These are phyloP conservation scores for Onychorhynchus coronatus DNA, from an alignment of 2,113 vertebrate genomes.

Conservation along the genomic window DNA sequence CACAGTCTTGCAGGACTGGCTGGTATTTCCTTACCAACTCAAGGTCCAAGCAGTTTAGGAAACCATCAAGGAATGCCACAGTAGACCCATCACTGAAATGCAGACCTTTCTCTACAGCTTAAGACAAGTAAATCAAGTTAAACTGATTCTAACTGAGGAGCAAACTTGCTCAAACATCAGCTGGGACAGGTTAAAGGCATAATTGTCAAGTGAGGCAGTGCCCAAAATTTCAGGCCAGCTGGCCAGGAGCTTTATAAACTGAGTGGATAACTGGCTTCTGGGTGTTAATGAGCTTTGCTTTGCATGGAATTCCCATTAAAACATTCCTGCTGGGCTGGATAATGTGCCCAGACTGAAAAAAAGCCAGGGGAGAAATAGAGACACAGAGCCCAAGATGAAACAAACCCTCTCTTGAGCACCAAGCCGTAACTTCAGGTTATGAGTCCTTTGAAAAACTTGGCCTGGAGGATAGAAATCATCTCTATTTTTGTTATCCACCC, in stretches of 20 bases:
- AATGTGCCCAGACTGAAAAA: not conserved
- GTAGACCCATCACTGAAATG: not conserved
- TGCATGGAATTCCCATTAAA: not conserved
- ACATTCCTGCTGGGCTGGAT: not conserved
- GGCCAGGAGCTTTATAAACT: not conserved
- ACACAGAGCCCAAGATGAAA: not conserved
- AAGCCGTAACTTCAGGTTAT: not conserved
- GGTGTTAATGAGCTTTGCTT: not conserved
- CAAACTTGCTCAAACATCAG: not conserved
- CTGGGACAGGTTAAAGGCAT: not conserved
- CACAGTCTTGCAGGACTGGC: rapidly evolving
- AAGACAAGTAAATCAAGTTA: not conserved
- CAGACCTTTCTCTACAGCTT: not conserved
- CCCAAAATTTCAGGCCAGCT: not conserved
- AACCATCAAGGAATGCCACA: not conserved
- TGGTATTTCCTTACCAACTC: not conserved
- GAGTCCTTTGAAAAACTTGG: not conserved
- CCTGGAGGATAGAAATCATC: not conserved
- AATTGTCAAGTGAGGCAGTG: not conserved
- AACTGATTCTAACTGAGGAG: not conserved
- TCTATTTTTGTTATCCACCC: not conserved
- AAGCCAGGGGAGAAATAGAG: not conserved
- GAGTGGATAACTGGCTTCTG: not conserved
- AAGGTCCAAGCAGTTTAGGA: not conserved
- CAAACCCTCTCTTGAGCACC: not conserved